Evolutionary conservation across 1,140 invertebrate genomes (phyloP), one percentile per base, ranked within the genome.

Genomic region (Euura lappo): DNA sequence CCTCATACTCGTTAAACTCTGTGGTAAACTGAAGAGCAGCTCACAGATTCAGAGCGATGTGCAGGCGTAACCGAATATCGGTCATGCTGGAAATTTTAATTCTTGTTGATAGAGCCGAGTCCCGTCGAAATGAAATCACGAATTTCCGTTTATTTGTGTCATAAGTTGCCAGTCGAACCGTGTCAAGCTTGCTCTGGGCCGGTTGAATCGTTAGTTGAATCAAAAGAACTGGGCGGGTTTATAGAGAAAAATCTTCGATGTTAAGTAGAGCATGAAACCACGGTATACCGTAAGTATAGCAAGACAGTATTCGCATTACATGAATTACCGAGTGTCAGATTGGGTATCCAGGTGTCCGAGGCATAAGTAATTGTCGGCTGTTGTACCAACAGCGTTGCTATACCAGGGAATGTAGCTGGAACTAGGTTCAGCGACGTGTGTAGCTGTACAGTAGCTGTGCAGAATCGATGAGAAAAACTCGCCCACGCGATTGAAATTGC

Each of bases 261-360:
- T 42, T 11, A 68, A 68, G 66, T 68, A 68, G 66, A 68, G 66
- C 66, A n/a, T 68, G 44, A 68, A 68, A 68, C 66, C 66, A 68
- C 43, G 13, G 66, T 28, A 8, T 28, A 6, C 13, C 66, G 43
- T 67, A 67, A 44, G 28, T 28, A 28, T 28, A 28, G 28, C 28
- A 28, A 28, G 28, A 51, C 11, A 51, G 47, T n/a, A 51, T 60
- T 60, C 6, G 51, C 51, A n/a, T 2, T 6, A 4, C 13, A 11
- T 68, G 44, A 68, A 68, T 68, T 11, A 68, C 66, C 8, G 8
- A 42, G 66, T 68, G 66, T 68, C 66, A 7, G 66, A 68, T 13
- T 3, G 44, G 10, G 8, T 68, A 28, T 28, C 11, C 4, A 42
- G 42, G 7, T 68, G 66, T 68, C 8, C 66, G 42, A 10, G 13